Evolutionary conservation across 2,888 invertebrate genomes (phyloP).

Genomic region (Eumerus sabulonum): DNA sequence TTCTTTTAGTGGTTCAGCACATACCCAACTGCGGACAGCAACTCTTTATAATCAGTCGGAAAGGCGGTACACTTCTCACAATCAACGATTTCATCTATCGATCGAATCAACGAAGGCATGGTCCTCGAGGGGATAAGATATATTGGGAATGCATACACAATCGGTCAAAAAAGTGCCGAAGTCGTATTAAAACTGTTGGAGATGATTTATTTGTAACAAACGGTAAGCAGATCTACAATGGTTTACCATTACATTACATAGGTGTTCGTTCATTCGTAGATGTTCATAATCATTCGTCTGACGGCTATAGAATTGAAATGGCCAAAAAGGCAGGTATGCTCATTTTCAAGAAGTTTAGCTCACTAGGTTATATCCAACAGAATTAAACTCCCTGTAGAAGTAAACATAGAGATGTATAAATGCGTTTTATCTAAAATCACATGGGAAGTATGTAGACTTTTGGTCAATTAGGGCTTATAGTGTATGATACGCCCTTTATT

Average conservation of each 20-base stretch:
- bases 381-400: slow-evolving; percentile 19
- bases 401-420: no score
- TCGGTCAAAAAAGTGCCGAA: slow-evolving; percentile 78
- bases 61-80: slow-evolving; percentile 77
- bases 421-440: no score
- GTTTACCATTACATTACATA: neutral
- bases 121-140: slow-evolving; percentile 76
- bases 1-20: slow-evolving; percentile 74
- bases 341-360: slow-evolving; percentile 75
- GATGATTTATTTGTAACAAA: slow-evolving; percentile 78
- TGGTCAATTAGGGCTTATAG: no score
- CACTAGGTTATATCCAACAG: slow-evolving; percentile 70
- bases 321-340: slow-evolving; percentile 76
- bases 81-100: slow-evolving; percentile 78
- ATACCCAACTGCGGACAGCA: slow-evolving; percentile 76
- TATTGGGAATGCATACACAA: slow-evolving; percentile 79
- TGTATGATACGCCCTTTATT: no score
- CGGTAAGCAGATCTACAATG: slow-evolving; percentile 72
- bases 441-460: no score
- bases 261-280: slow-evolving; percentile 70
- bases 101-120: slow-evolving; percentile 78
- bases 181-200: slow-evolving; percentile 78
- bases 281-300: slow-evolving; percentile 77
- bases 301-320: slow-evolving; percentile 75
- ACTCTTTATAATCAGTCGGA: slow-evolving; percentile 77